Base-by-base conservation (phyloP, 2,797 vertebrate species). In the Philypnodon macrostomus region DNA sequence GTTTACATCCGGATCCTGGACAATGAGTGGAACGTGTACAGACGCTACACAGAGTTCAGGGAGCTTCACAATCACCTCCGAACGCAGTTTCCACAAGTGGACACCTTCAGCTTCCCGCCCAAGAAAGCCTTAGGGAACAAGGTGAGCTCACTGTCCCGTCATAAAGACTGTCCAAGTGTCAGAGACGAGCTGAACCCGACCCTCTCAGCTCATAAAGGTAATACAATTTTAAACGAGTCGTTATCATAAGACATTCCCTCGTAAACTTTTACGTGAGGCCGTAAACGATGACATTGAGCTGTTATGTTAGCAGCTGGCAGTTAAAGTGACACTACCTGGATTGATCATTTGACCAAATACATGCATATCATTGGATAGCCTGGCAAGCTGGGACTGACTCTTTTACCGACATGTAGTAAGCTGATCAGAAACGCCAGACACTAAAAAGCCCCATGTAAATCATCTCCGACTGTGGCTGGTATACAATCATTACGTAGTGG, bases 61-160 rank as follows among this genome's bases (percentile, higher is more conserved):
- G 87, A 81, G 53, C 84, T 98, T 60, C 96, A 99, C 81, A 93
- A 92, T 73, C 91, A 91, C 67, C 79, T 99, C 18, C 90, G 94
- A 57, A 79, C 46, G 34, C 92, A 90, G 53, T 97, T 93, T 73
- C 92, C 93, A 1, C 94, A 93, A 77, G 93, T 95, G 68, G 89
- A 94, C 72, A 79, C 90, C 63, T 96, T 94, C 70, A 91, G 63
- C 84, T 98, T 99, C 70, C 97, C 97, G 6, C 97, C 97, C 8
- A 99, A 98, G 78, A 99, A 99, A 87, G 96, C 96, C 74, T 93
- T 98, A 34, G 94, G 97, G 66, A 99, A 99, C 89, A 99, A 99
- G 95, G 97, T 98, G 89, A 69, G 73, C 34, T 34, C 7, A 49
- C 3, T 5, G 13, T n/a, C 3, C n/a, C 7, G 1, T n/a, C 21